Percentiles rank a stretch among this genome's conserved stretches.
These are phyloP conservation scores for Chanos chanos DNA, from an alignment of 2,797 vertebrate genomes.

Conservation along the genomic window DNA sequence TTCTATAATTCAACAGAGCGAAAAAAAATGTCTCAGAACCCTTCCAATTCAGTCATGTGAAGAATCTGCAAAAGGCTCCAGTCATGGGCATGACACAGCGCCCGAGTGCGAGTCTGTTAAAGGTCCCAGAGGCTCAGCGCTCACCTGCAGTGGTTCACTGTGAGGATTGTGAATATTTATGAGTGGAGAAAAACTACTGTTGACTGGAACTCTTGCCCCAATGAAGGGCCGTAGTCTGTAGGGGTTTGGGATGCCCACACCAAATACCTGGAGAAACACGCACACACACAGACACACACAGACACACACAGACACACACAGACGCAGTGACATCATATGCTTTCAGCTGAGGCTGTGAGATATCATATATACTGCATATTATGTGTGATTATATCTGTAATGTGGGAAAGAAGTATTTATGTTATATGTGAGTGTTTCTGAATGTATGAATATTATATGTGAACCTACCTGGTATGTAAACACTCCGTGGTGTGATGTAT, in stretches of 20 bases:
- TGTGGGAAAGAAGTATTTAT: no score
- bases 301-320: no score
- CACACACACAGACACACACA: neutral
- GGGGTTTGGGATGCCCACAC: slow-evolving; percentile 95
- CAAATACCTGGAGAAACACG: slow-evolving; percentile 84
- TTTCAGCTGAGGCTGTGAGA: neutral
- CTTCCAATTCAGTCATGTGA: no score
- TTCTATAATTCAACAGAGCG: no score
- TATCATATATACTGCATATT: neutral
- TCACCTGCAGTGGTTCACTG: slow-evolving; percentile 95
- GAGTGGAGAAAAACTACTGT: slow-evolving; percentile 97
- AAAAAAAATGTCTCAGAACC: no score
- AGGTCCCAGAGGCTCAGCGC: neutral
- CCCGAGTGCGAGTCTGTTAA: no score
- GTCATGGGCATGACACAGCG: no score
- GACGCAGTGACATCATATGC: no score
- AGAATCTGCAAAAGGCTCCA: no score
- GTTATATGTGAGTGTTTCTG: neutral
- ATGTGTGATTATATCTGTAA: neutral
- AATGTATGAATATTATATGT: neutral
- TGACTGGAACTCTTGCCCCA: slow-evolving; percentile 95
- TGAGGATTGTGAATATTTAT: slow-evolving; percentile 98
- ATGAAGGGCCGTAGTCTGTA: slow-evolving; percentile 95
- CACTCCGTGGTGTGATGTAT: slow-evolving; percentile 97
- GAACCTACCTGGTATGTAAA: slow-evolving; percentile 97